These are phyloP conservation scores for Rhinolophus sinicus DNA, from an alignment of 2,113 vertebrate genomes.

Conservation along the genomic window DNA sequence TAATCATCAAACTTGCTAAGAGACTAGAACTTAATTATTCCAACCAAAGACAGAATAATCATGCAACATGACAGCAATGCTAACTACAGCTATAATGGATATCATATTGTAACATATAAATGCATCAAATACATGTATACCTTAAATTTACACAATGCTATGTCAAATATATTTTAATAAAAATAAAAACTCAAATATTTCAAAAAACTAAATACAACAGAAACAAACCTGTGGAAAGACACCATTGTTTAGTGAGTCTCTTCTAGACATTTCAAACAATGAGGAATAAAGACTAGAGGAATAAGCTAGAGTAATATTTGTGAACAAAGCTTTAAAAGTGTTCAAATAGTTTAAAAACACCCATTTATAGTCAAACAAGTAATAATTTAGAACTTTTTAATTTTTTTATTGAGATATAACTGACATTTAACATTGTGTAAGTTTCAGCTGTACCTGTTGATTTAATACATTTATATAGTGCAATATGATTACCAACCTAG, in stretches of 20 bases:
- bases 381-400: slow-evolving; percentile 22
- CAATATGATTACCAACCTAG: neutral
- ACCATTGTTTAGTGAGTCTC: neutral
- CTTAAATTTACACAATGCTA: neutral
- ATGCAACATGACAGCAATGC: neutral
- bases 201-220: slow-evolving; percentile 25
- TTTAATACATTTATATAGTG: neutral
- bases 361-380: neutral
- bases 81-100: neutral
- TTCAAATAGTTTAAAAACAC: slow-evolving; percentile 43
- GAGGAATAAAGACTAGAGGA: neutral
- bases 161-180: slow-evolving; percentile 4
- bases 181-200: slow-evolving; percentile 10
- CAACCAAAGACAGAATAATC: neutral
- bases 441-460: neutral
- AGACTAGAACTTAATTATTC: neutral
- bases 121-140: neutral
- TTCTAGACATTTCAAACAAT: slow-evolving; percentile 18
- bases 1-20: neutral
- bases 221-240: slow-evolving; percentile 14
- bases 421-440: neutral
- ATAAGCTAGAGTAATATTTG: neutral
- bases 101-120: neutral
- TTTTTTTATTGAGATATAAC: neutral
- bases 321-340: slow-evolving; percentile 29